Evolutionary conservation across 2,113 vertebrate species (phyloP).

Genomic region (Puntigrus tetrazona): DNA sequence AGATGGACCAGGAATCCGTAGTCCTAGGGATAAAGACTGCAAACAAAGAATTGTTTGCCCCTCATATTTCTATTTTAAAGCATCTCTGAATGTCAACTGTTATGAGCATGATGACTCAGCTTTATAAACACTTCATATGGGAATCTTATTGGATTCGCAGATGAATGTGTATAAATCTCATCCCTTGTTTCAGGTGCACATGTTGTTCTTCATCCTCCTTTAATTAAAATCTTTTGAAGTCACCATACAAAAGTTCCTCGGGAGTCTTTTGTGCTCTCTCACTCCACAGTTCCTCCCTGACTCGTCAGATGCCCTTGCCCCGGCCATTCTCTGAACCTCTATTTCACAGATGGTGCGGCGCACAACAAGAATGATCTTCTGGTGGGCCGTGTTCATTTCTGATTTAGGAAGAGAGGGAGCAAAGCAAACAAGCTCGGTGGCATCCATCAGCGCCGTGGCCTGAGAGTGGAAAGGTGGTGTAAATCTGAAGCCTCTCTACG

Average conservation of each 20-base stretch:
- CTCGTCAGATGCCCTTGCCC: not conserved
- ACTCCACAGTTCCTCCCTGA: not conserved
- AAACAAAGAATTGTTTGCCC: not conserved
- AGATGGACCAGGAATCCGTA: slow-evolving; percentile 34
- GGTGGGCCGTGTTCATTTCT: slow-evolving; percentile 48
- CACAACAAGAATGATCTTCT: slow-evolving; percentile 47
- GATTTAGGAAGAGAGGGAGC: slow-evolving; percentile 45
- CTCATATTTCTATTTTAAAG: slow-evolving; percentile 10
- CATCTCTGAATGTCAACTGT: slow-evolving; percentile 3
- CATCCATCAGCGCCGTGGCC: slow-evolving; percentile 54
- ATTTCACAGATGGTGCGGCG: slow-evolving; percentile 45
- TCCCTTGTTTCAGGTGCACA: slow-evolving; percentile 3
- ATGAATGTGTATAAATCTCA: slow-evolving; percentile 10
- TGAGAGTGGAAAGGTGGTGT: slow-evolving; percentile 50
- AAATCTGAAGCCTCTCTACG: slow-evolving; percentile 53
- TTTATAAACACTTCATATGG: slow-evolving; percentile 15
- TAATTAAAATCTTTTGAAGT: slow-evolving; percentile 24
- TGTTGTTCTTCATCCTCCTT: not conserved
- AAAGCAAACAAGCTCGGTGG: slow-evolving; percentile 38
- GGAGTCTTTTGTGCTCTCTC: not conserved
- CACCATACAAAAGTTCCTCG: not conserved
- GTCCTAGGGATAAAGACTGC: not conserved
- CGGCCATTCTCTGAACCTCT: slow-evolving; percentile 11
- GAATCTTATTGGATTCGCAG: not conserved
- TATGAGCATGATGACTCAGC: slow-evolving; percentile 4